Base-by-base conservation (phyloP, 2,113 vertebrate genomes). In the Sander vitreus region DNA sequence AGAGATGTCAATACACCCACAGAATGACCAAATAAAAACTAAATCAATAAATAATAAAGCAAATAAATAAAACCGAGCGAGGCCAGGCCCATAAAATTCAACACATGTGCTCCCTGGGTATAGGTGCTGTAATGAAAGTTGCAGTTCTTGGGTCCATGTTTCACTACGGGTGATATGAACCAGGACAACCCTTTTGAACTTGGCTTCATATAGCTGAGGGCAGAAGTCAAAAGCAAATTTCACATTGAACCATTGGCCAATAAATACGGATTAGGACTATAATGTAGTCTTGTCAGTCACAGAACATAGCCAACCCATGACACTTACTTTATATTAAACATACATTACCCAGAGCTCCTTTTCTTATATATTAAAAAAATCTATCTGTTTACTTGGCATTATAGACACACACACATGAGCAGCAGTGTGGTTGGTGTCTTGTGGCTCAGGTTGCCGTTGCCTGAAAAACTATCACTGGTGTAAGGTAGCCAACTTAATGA, bases 401-500 rank as follows among this genome's bases (percentile, higher is more conserved):
- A 69, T 60, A 45, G 69, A 78, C 53, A 59, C 16, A 72, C 60
- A 80, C 76, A 53, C 83, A 77, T 5, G 39, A 73, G 68, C 79
- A 73, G 78, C 77, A 50, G 81, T 73, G 79, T 68, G 81, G 66
- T 60, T 87, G 33, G 57, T 85, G 65, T 74, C 81, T 45, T 78
- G 45, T 68, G 88, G 85, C 84, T 95, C 92, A 92, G 50, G 91
- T 96, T 95, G 72, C 93, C 63, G 21, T 67, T 15, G 30, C 53
- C 83, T 94, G 95, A 92, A 95, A 96, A 88, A 76, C 87, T 90
- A 95, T 93, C 93, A 87, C 85, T 53, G 89, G 93, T 94, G 90
- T 95, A 85, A 80, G 76, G 88, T 95, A 86, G 84, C 92, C 50
- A 15, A 85, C 68, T 90, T 76, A 89, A 88, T 93, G 88, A 88